phyloP scores from a whole-genome alignment of 1,140 invertebrate species.

The Drosophila mojavensis region DNA sequence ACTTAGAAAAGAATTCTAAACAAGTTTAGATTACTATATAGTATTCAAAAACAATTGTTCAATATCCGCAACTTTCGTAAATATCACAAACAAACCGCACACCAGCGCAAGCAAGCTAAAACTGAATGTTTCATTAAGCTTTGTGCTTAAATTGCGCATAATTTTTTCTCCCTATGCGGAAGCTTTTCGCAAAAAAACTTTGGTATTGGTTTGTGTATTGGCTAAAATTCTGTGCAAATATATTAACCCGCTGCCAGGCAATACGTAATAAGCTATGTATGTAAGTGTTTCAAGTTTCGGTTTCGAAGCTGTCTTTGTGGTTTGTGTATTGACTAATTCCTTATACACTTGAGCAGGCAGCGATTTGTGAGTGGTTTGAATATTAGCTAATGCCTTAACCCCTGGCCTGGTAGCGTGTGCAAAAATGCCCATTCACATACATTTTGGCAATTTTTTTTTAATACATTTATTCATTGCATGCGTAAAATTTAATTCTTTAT shows the following conservation, averaged over 20 bases:
- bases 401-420: background rate
- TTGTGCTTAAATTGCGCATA: background rate
- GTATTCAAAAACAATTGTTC: background rate
- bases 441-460: conserved; percentile 43
- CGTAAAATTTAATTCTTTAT: conserved; percentile 67
- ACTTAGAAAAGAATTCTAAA: background rate
- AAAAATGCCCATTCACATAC: background rate
- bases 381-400: background rate
- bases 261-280: too few relatives aligned
- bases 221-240: background rate
- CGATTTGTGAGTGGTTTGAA: too few relatives aligned
- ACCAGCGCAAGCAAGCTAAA: background rate
- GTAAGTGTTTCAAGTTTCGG: too few relatives aligned
- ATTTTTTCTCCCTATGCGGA: background rate
- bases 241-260: too few relatives aligned
- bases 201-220: conserved; percentile 4
- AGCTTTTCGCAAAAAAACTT: conserved; percentile 19
- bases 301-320: too few relatives aligned
- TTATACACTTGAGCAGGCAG: too few relatives aligned
- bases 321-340: too few relatives aligned
- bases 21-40: background rate
- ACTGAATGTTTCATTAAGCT: conserved; percentile 14
- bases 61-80: too few relatives aligned
- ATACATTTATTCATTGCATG: conserved; percentile 82
- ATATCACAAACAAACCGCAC: conserved; percentile 9